Evolutionary conservation across 1,140 invertebrate genomes (phyloP).

Genomic region (Caenorhabditis briggsae): DNA sequence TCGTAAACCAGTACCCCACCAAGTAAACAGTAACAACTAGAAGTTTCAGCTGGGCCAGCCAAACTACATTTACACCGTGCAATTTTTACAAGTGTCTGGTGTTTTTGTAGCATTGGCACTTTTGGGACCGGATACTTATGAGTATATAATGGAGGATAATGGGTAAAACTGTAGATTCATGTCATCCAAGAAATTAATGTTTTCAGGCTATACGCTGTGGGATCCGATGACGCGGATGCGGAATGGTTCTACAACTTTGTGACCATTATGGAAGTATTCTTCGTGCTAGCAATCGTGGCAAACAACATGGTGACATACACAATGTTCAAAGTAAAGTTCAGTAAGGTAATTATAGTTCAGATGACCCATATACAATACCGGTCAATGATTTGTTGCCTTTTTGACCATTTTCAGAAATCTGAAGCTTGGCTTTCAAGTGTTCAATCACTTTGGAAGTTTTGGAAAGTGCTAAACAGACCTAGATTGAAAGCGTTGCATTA

Average conservation of each 20-base stretch:
- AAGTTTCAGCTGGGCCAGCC: conserved; percentile 17
- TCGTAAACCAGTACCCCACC: too few species aligned
- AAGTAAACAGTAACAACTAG: neutral
- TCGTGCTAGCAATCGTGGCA: neutral
- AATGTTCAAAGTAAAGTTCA: conserved; percentile 25
- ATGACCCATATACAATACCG: too few species aligned
- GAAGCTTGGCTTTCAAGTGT: too few species aligned
- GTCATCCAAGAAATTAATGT: neutral
- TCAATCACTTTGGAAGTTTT: too few species aligned
- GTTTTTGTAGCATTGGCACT: neutral
- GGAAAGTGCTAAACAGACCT: too few species aligned
- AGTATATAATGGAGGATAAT: conserved; percentile 31
- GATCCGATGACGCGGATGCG: conserved; percentile 12
- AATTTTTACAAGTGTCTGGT: neutral
- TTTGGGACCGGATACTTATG: neutral
- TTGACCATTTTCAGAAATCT: too few species aligned
- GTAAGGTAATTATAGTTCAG: neutral
- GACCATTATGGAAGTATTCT: conserved; percentile 12
- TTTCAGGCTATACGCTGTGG: conserved; percentile 20
- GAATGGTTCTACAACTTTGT: conserved; percentile 31
- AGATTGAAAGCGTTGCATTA: too few species aligned
- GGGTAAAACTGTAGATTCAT: neutral
- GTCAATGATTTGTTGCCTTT: too few species aligned
- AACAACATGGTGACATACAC: conserved; percentile 15
- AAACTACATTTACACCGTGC: conserved; percentile 11